Evolutionary conservation across 2,797 vertebrate genomes (phyloP).

Genomic region (Naso thynnoides): DNA sequence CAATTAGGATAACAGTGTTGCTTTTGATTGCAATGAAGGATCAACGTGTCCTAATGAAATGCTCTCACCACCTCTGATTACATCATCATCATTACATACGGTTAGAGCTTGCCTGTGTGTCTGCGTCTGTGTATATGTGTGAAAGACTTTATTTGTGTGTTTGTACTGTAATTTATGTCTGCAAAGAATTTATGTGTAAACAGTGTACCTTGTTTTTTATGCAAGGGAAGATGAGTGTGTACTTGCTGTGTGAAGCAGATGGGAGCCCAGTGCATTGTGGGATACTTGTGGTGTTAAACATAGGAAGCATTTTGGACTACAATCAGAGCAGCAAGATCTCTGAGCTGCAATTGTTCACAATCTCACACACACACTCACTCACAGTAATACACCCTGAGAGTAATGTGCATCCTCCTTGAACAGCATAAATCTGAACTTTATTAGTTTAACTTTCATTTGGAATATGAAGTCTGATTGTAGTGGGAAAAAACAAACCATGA

Average conservation of each 20-base stretch:
- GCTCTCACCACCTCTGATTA: slow-evolving; percentile 29
- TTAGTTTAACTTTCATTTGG: background rate
- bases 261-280: slow-evolving; percentile 46
- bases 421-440: background rate
- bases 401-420: background rate
- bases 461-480: background rate
- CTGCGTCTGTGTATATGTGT: background rate
- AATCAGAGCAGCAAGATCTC: slow-evolving; percentile 20
- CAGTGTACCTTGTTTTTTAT: slow-evolving; percentile 3
- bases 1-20: slow-evolving; percentile 22
- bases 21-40: slow-evolving; percentile 27
- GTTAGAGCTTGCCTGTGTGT: background rate
- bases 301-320: background rate
- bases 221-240: background rate
- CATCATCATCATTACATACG: background rate
- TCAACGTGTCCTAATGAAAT: slow-evolving; percentile 32
- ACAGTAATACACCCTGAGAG: background rate
- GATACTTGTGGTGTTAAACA: slow-evolving; percentile 22
- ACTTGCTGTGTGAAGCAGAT: slow-evolving; percentile 53
- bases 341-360: background rate
- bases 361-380: background rate
- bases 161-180: background rate
- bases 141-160: background rate
- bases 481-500: background rate
- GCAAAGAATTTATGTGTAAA: background rate